Conservation (phyloP, 1,140 invertebrate species). For the Vanessa atalanta region DNA sequence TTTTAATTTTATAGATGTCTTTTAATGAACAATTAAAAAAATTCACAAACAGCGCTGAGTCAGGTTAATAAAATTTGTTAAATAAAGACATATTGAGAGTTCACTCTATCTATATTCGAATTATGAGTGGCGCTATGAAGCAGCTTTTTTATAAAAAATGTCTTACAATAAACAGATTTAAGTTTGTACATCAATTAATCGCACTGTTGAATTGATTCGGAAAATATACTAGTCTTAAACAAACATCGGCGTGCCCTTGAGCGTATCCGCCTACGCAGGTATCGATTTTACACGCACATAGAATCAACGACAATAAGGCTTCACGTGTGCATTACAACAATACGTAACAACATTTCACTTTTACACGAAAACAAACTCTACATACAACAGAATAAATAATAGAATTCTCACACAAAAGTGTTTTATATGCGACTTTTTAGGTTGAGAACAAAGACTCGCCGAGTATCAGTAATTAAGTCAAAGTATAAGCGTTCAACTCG, state of each 20-base stretch:
- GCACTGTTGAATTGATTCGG: not conserved
- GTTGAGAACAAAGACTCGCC: conserved; percentile 32
- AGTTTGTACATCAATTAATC: not conserved
- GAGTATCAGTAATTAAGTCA: conserved; percentile 62
- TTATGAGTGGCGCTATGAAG: too few species aligned
- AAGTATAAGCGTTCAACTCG: conserved; percentile 49
- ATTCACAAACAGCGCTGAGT: too few species aligned
- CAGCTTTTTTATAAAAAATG: not conserved
- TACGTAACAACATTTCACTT: conserved; percentile 39
- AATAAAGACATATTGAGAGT: too few species aligned
- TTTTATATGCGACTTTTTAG: conserved; percentile 40
- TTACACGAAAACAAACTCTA: conserved; percentile 41
- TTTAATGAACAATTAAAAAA: too few species aligned
- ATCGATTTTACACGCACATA: conserved; percentile 71
- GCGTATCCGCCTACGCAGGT: conserved; percentile 65
- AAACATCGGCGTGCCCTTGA: conserved; percentile 58
- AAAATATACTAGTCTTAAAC: conserved; percentile 16
- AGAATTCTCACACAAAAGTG: conserved; percentile 24
- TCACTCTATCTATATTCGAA: too few species aligned
- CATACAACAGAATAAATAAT: conserved; percentile 29
- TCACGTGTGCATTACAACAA: conserved; percentile 51
- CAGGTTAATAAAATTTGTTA: too few species aligned
- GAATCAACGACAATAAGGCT: conserved; percentile 67
- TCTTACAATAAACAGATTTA: not conserved
- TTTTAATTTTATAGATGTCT: too few species aligned